These are phyloP conservation scores for Metallyticus violacea DNA, from an alignment of 2,888 invertebrate genomes.

Conservation along the genomic window DNA sequence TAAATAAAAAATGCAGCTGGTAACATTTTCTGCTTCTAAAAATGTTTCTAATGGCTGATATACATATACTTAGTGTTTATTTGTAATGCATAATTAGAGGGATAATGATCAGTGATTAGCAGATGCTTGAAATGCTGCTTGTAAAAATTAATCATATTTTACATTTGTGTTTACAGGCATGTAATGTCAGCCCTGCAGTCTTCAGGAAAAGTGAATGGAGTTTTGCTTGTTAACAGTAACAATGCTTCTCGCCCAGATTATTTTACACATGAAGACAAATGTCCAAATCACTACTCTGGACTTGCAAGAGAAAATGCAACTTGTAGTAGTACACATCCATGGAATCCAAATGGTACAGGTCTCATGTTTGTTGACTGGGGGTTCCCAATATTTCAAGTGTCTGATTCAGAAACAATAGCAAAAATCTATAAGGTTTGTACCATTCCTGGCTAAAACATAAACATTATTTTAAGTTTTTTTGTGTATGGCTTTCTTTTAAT, in stretches of 20 bases:
- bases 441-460: too few relatives aligned
- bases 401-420: conserved; percentile 1
- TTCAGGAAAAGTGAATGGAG: conserved; percentile 48
- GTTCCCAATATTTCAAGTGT: conserved; percentile 31
- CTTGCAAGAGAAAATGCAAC: conserved; percentile 44
- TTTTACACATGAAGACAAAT: conserved; percentile 65
- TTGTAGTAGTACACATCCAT: conserved; percentile 54
- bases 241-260: conserved; percentile 32
- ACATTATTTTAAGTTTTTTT: too few relatives aligned
- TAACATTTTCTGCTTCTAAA: too few relatives aligned
- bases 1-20: too few relatives aligned
- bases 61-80: too few relatives aligned
- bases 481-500: too few relatives aligned
- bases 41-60: too few relatives aligned
- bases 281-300: conserved; percentile 77
- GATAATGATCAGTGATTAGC: too few relatives aligned
- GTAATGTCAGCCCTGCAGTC: conserved; percentile 41
- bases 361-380: conserved; percentile 67
- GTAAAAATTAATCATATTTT: too few relatives aligned
- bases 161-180: conserved; percentile 34
- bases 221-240: conserved; percentile 43
- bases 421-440: not conserved
- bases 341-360: conserved; percentile 79
- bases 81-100: too few relatives aligned
- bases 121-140: too few relatives aligned